These are phyloP conservation scores for Cephalopholis sonnerati DNA, from an alignment of 2,113 vertebrate species.

Conservation along the genomic window DNA sequence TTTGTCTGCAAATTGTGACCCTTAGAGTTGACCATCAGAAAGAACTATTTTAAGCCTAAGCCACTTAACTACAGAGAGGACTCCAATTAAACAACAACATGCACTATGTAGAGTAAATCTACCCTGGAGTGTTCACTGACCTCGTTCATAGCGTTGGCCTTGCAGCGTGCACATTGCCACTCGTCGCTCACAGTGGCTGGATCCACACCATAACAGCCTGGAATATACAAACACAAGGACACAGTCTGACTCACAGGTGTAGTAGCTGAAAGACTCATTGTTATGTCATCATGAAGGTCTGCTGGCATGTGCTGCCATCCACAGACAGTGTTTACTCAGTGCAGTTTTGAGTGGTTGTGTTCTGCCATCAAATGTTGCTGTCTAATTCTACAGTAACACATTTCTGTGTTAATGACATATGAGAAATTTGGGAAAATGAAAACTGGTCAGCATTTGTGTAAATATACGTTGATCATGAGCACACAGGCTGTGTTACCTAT, in stretches of 20 bases:
- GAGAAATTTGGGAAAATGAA: background rate
- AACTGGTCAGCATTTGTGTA: background rate
- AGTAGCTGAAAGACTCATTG: background rate
- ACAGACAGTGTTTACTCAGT: background rate
- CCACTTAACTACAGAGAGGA: background rate
- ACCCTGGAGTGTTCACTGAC: constrained; percentile 77
- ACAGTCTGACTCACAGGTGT: background rate
- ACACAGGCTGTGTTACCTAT: background rate
- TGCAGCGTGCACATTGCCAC: constrained; percentile 96
- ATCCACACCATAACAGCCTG: constrained; percentile 95
- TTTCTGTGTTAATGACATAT: background rate
- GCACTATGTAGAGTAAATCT: background rate
- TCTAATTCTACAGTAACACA: background rate
- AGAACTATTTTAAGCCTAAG: background rate
- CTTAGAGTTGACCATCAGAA: background rate
- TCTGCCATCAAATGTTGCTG: background rate
- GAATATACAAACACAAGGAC: constrained; percentile 5
- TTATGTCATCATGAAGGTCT: background rate
- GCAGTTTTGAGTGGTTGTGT: background rate
- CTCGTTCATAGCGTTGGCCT: constrained; percentile 92
- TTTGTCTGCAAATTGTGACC: no score
- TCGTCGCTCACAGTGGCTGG: constrained; percentile 89
- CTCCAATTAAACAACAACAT: background rate
- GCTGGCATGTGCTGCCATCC: background rate
- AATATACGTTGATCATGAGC: background rate